Evolutionary conservation across 2,797 vertebrate species (phyloP).

Genomic region (Tangara arthus): DNA sequence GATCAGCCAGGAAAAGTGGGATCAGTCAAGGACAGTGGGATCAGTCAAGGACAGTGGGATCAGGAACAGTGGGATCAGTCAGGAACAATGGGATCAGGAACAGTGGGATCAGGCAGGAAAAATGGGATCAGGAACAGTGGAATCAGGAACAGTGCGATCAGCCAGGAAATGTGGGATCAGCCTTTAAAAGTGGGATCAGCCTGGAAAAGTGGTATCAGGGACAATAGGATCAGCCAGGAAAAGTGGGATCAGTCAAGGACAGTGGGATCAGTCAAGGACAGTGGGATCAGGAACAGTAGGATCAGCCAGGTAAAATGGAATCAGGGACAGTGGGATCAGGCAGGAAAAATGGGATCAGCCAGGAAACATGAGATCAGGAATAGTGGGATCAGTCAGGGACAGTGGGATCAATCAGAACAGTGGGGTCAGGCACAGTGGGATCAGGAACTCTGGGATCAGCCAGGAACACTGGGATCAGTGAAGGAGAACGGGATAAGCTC

Average conservation of each 20-base stretch:
- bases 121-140: fast-evolving
- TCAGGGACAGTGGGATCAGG: too few species aligned
- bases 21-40: too few species aligned
- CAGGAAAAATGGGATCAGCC: too few species aligned
- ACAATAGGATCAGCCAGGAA: neutral
- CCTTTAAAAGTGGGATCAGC: neutral
- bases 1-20: neutral
- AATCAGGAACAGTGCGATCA: neutral
- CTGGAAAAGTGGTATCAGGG: too few species aligned
- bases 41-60: fast-evolving
- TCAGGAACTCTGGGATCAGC: too few species aligned
- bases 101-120: too few species aligned
- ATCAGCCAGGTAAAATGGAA: too few species aligned
- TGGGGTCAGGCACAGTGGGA: too few species aligned
- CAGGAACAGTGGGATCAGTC: neutral
- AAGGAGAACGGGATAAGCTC: too few species aligned
- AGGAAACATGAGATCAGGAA: neutral
- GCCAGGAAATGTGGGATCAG: neutral
- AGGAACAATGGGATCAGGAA: too few species aligned
- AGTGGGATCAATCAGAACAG: too few species aligned
- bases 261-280: neutral
- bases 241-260: neutral
- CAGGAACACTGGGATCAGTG: neutral
- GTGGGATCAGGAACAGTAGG: neutral
- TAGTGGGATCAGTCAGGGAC: too few species aligned